Evolutionary conservation across 2,888 invertebrate species (phyloP).

Genomic region (Salticus scenicus): DNA sequence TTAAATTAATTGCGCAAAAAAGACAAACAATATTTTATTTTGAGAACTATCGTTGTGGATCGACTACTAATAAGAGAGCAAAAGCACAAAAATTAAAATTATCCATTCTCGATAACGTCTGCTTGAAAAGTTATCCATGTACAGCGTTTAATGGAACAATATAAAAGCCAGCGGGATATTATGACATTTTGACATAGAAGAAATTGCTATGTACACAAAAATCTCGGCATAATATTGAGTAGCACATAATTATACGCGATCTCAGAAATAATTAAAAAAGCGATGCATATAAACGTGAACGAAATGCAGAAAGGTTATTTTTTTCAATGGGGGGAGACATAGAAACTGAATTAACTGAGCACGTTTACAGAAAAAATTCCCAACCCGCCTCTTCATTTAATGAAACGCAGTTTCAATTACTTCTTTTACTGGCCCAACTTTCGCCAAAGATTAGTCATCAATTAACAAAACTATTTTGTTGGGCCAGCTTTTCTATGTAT

Average conservation of each 20-base stretch:
- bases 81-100: background rate
- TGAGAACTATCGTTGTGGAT: background rate
- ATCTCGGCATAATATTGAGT: constrained; percentile 46
- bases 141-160: constrained; percentile 17
- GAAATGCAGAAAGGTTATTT: constrained; percentile 41
- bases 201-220: constrained; percentile 24
- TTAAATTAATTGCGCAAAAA: background rate
- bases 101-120: background rate
- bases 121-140: background rate
- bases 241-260: constrained; percentile 64
- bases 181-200: constrained; percentile 18
- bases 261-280: constrained; percentile 50
- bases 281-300: constrained; percentile 65
- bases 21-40: background rate
- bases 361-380: constrained; percentile 34
- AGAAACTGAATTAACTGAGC: constrained; percentile 51
- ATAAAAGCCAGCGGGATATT: constrained; percentile 19
- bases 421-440: constrained; percentile 68
- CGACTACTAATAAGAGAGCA: constrained; percentile 10
- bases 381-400: constrained; percentile 69
- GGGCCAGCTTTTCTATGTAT: constrained; percentile 70
- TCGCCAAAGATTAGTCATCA: constrained; percentile 68
- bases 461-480: constrained; percentile 70
- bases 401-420: constrained; percentile 70
- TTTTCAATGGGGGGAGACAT: constrained; percentile 1